Base-by-base conservation (phyloP, 2,888 invertebrate species). In the Coenonympha arcania region DNA sequence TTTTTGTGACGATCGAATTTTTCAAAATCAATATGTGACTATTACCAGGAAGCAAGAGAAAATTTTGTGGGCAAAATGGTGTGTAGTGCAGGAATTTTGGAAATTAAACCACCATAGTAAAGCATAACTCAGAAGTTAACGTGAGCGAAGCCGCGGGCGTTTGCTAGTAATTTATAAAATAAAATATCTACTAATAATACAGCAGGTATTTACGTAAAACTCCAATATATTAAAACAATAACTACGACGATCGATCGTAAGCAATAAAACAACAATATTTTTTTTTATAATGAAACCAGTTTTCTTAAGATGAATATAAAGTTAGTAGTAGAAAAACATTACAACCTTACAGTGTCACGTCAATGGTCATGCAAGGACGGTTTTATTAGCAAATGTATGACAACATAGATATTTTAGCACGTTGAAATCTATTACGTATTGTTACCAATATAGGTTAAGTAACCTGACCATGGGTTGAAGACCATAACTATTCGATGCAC, bases 301-400 rank as follows among this genome's bases (percentile, higher is more conserved):
- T 44, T 34, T 34, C 11, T 44, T 34, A 18, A 44, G 44, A 44
- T 33, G 43, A 33, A 52, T 37, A 43, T 31, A 40, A 42, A 45
- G 47, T 39, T 33, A 26, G 56, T 65, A 57, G 55, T 55, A 46
- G 61, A 66, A 57, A 36, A 24, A 19, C 59, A 57, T 9, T 9
- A 13, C 13, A 30, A 15, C 6, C 2, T 19, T 36, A 37, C 24
- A 39, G 39, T 34, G 60, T 63, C 62, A 59, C 60, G 61, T 56
- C 46, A 43, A 47, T 53, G 47, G 54, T 49, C 50, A 48, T 52
- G 54, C 68, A 68, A 74, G 71, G 71, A 60, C 64, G 63, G 62
- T 57, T 70, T 64, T 64, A 62, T 66, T 62, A 67, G 52, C 52
- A 44, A 45, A 16, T 13, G 30, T 48, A 49, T 43, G 36, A 50